Percentiles rank a stretch among this genome's conserved stretches.
Conservation (phyloP, 2,888 invertebrate genomes). For the Rhyacophila evoluta region DNA sequence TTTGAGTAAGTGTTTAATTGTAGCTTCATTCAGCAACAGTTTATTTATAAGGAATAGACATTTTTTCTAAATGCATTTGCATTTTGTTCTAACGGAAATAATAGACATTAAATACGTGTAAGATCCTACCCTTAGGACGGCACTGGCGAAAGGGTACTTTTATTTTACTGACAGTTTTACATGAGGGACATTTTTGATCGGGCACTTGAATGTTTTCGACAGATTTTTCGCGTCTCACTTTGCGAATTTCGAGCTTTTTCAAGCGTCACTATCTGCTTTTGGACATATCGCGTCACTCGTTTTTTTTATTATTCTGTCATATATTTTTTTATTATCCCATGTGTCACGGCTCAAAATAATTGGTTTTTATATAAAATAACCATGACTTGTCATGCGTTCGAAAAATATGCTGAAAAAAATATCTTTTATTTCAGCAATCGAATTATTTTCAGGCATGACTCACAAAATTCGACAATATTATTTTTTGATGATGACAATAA, state of each 20-base stretch:
- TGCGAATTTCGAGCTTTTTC: constrained; percentile 24
- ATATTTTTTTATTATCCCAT: constrained; percentile 1
- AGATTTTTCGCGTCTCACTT: constrained; percentile 22
- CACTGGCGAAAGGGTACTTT: constrained; percentile 17
- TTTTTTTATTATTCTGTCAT: constrained; percentile 24
- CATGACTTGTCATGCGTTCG: not conserved
- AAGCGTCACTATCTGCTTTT: constrained; percentile 22
- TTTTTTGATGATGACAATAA: no score
- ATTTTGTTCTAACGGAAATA: no score
- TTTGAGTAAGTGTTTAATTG: no score
- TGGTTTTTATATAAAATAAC: constrained; percentile 17
- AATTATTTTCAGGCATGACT: not conserved
- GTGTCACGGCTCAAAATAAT: constrained; percentile 20
- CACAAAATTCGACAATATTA: no score
- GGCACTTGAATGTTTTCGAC: constrained; percentile 18
- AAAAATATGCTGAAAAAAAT: no score
- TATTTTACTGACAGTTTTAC: constrained; percentile 14
- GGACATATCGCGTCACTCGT: not conserved
- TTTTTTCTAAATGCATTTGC: no score
- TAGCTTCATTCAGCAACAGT: no score
- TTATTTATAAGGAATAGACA: no score
- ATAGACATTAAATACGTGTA: no score
- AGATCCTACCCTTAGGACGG: not conserved
- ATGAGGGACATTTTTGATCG: constrained; percentile 24
- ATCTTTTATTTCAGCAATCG: constrained; percentile 1